Evolutionary conservation across 2,797 vertebrate species (phyloP).

Genomic region (Lophura swinhoii): DNA sequence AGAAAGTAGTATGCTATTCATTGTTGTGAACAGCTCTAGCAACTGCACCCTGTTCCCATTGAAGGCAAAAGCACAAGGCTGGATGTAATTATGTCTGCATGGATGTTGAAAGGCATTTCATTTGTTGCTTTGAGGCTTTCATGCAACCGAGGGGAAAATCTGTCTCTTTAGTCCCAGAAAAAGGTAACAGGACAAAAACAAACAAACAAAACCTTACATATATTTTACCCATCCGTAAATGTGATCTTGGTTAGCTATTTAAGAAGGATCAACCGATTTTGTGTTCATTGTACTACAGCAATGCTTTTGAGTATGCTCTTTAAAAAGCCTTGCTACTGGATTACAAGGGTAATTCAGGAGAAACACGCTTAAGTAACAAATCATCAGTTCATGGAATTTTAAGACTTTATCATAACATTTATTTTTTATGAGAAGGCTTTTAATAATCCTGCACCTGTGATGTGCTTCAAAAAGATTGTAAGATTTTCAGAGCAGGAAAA

Average conservation of each 20-base stretch:
- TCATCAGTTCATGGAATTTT: background rate
- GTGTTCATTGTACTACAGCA: background rate
- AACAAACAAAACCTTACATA: background rate
- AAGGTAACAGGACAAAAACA: background rate
- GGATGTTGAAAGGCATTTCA: background rate
- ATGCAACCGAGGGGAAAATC: background rate
- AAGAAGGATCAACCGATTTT: background rate
- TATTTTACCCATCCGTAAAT: background rate
- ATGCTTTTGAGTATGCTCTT: background rate
- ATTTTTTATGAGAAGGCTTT: background rate
- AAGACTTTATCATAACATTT: background rate
- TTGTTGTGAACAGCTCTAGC: background rate
- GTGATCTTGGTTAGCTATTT: too few species aligned
- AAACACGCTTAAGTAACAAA: background rate
- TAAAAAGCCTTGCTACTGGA: background rate
- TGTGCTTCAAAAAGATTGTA: background rate
- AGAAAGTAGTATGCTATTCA: background rate
- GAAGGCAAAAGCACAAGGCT: background rate
- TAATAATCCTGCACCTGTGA: background rate
- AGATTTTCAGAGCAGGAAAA: constrained; percentile 32
- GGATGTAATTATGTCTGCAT: background rate
- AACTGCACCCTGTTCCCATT: background rate
- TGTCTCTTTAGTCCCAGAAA: background rate
- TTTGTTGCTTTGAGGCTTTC: background rate
- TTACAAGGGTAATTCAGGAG: background rate